These are phyloP conservation scores for Idaea straminata DNA, from an alignment of 2,888 invertebrate genomes.

Conservation along the genomic window DNA sequence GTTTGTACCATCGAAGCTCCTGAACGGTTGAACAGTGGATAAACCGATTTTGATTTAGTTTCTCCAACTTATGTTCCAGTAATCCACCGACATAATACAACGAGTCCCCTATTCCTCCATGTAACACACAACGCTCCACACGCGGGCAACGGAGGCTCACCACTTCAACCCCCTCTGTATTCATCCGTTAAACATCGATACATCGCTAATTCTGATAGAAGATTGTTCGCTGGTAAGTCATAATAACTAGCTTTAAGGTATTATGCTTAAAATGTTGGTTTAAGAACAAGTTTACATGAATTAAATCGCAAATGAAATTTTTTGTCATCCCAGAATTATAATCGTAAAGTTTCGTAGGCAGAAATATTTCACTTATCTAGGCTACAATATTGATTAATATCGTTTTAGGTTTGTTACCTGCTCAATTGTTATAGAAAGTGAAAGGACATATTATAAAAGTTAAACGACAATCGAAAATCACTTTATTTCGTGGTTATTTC, in stretches of 20 bases:
- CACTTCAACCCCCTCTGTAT: conserved; percentile 86
- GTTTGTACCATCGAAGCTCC: too few species aligned
- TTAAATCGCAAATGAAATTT: neutral
- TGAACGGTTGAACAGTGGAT: too few species aligned
- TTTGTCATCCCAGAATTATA: neutral
- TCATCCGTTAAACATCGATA: conserved; percentile 83
- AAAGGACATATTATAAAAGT: conserved; percentile 14
- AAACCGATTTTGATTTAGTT: too few species aligned
- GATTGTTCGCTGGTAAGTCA: conserved; percentile 86
- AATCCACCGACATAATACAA: conserved; percentile 80
- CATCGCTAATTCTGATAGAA: conserved; percentile 84
- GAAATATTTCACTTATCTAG: too few species aligned
- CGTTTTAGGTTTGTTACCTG: too few species aligned
- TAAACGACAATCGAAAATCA: neutral
- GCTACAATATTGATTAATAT: too few species aligned
- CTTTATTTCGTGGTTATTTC: conserved; percentile 9
- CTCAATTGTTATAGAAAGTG: conserved; percentile 12
- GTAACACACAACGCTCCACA: conserved; percentile 91
- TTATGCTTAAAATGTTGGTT: neutral
- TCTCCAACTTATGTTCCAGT: conserved; percentile 48
- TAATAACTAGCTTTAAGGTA: neutral
- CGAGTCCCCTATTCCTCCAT: conserved; percentile 88
- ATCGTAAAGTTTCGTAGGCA: too few species aligned
- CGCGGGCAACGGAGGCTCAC: conserved; percentile 85
- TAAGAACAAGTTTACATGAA: too few species aligned